Conservation (phyloP, 2,113 vertebrate genomes). For the Sceloporus tristichus region DNA sequence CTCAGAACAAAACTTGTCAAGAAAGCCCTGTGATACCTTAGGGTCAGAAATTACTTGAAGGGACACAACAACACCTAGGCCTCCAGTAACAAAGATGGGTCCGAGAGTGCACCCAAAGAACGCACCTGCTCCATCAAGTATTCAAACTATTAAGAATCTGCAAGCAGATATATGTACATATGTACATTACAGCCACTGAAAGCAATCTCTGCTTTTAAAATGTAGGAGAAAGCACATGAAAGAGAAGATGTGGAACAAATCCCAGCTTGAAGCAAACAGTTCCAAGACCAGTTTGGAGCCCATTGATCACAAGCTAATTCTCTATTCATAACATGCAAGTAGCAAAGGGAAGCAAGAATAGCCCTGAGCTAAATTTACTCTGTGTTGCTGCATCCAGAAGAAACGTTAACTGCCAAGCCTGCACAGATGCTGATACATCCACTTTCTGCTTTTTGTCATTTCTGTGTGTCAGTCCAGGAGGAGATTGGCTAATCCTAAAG, state of each 20-base stretch:
- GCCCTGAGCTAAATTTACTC: constrained; percentile 54
- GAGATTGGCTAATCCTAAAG: neutral
- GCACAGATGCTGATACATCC: fast-evolving
- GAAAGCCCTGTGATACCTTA: too few relatives aligned
- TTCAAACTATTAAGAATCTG: constrained; percentile 37
- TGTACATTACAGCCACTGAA: constrained; percentile 1
- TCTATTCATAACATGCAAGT: constrained; percentile 68
- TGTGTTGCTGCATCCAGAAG: fast-evolving
- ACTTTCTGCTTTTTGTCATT: neutral
- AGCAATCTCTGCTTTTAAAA: constrained; percentile 61
- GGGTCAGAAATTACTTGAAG: too few relatives aligned
- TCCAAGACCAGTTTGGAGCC: constrained; percentile 56
- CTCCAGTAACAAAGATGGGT: too few relatives aligned
- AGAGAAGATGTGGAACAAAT: constrained; percentile 69
- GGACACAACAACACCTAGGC: too few relatives aligned
- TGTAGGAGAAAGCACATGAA: constrained; percentile 61
- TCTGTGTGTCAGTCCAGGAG: neutral
- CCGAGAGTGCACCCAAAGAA: too few relatives aligned
- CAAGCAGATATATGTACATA: constrained; percentile 12
- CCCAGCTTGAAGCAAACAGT: constrained; percentile 67
- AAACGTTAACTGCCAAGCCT: neutral
- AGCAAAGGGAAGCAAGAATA: constrained; percentile 59
- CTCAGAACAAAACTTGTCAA: too few relatives aligned
- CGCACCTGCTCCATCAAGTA: neutral
- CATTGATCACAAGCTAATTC: constrained; percentile 67